A percentile compares a stretch with the other conserved stretches of the same genome.
Evolutionary conservation across 2,113 vertebrate species (phyloP).

Genomic region (Gambusia holbrooki): DNA sequence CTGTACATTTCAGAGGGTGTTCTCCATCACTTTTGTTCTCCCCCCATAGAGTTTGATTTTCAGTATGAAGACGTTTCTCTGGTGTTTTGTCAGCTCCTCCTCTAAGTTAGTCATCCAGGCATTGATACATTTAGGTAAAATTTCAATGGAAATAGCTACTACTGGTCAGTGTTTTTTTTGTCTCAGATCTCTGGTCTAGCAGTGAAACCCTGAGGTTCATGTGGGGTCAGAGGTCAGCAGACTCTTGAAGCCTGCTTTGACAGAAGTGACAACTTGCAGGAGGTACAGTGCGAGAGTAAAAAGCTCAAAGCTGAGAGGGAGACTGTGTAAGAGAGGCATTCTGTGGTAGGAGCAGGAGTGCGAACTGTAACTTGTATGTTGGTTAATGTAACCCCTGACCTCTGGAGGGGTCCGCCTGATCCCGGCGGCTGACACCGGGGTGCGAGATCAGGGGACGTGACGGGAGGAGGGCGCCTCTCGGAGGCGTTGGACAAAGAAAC

Average conservation of each 20-base stretch:
- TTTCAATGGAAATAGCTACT: background rate
- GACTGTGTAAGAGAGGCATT: constrained; percentile 36
- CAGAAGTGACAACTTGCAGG: constrained; percentile 48
- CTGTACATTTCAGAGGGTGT: no score
- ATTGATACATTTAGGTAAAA: background rate
- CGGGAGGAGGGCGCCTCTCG: constrained; percentile 57
- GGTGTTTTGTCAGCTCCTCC: background rate
- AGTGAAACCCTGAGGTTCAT: constrained; percentile 9
- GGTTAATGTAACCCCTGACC: constrained; percentile 84
- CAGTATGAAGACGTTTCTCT: background rate
- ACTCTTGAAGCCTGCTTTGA: constrained; percentile 60
- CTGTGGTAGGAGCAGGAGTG: constrained; percentile 76
- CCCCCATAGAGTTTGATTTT: no score
- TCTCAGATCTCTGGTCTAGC: background rate
- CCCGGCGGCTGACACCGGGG: constrained; percentile 72
- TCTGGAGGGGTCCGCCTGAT: constrained; percentile 74
- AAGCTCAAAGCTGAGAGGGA: constrained; percentile 13
- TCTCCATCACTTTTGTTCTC: no score
- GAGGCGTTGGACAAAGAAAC: constrained; percentile 75
- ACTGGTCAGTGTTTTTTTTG: background rate
- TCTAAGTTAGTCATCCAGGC: background rate
- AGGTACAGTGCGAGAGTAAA: constrained; percentile 19
- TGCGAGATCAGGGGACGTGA: constrained; percentile 72
- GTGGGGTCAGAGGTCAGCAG: constrained; percentile 57
- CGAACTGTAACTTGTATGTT: constrained; percentile 77